phyloP scores from a whole-genome alignment of 2,888 invertebrate genomes.

The Deilephila porcellus region DNA sequence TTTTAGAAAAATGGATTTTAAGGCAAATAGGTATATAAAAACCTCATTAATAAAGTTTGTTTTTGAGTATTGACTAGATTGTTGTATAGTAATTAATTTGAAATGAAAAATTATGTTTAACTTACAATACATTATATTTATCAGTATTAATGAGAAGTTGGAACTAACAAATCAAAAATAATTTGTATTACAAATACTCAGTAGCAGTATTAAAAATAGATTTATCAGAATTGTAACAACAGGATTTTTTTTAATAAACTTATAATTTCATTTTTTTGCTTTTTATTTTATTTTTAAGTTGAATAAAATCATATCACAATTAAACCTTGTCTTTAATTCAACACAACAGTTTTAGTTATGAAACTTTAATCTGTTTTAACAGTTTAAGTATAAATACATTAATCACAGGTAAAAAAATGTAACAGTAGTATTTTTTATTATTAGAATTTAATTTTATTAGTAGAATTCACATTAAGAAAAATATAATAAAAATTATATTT shows the following conservation, averaged over 20 bases:
- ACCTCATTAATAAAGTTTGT: too few relatives aligned
- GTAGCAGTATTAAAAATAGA: background rate
- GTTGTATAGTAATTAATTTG: too few relatives aligned
- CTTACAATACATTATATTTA: too few relatives aligned
- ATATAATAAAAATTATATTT: constrained; percentile 26
- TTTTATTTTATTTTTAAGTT: constrained; percentile 2
- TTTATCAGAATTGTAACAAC: background rate
- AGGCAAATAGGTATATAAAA: too few relatives aligned
- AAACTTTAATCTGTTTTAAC: background rate
- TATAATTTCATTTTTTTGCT: background rate
- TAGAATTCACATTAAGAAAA: too few relatives aligned
- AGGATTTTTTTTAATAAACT: background rate
- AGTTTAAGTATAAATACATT: too few relatives aligned
- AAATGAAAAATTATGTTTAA: too few relatives aligned
- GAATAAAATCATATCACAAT: background rate
- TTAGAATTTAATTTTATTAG: background rate
- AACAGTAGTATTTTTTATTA: too few relatives aligned
- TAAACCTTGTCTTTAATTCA: background rate
- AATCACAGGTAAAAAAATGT: too few relatives aligned
- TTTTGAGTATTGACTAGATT: too few relatives aligned
- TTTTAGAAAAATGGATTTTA: too few relatives aligned
- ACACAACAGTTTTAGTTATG: background rate
- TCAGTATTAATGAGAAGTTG: too few relatives aligned
- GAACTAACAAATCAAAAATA: background rate
- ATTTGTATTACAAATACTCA: background rate